These are phyloP conservation scores for Cliona cf. orientalis DNA, from an alignment of 37 sponge, comb jelly and placozoan species.

Conservation along the genomic window DNA sequence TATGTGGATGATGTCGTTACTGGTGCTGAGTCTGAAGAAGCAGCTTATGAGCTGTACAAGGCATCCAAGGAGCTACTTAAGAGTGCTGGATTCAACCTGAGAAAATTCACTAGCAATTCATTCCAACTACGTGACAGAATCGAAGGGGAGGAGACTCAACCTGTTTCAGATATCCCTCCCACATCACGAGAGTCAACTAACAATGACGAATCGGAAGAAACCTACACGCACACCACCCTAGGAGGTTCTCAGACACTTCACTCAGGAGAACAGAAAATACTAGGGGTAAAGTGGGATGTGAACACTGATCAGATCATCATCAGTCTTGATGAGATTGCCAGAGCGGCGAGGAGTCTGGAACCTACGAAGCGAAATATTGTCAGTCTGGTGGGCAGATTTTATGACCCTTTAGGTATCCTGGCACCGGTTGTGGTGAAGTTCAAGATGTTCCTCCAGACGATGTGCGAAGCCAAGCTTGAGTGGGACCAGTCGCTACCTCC, in stretches of 20 bases:
- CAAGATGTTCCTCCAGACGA: slow-evolving; percentile 9
- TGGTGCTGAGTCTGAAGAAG: too few relatives aligned
- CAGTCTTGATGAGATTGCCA: neutral
- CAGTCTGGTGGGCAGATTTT: slow-evolving; percentile 6
- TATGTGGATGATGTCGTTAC: slow-evolving; percentile 24
- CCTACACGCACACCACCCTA: slow-evolving; percentile 2
- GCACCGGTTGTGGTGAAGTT: slow-evolving; percentile 2
- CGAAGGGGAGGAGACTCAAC: too few relatives aligned
- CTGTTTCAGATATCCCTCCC: neutral
- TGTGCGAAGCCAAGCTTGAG: slow-evolving; percentile 8
- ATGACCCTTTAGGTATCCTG: slow-evolving; percentile 28
- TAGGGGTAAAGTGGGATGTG: slow-evolving; percentile 12
- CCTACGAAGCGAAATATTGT: slow-evolving; percentile 22
- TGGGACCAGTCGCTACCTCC: too few relatives aligned
- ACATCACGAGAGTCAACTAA: neutral
- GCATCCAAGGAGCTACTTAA: slow-evolving; percentile 19
- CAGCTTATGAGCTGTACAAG: slow-evolving; percentile 1
- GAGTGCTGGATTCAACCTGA: slow-evolving; percentile 32
- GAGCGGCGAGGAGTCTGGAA: neutral
- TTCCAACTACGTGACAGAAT: neutral
- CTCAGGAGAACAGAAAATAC: neutral
- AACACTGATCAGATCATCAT: neutral
- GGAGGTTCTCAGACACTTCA: neutral
- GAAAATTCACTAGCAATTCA: slow-evolving; percentile 28
- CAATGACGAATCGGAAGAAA: neutral